These are phyloP conservation scores for Sphenopsis melanotis DNA, from an alignment of 2,797 vertebrate genomes.

Conservation along the genomic window DNA sequence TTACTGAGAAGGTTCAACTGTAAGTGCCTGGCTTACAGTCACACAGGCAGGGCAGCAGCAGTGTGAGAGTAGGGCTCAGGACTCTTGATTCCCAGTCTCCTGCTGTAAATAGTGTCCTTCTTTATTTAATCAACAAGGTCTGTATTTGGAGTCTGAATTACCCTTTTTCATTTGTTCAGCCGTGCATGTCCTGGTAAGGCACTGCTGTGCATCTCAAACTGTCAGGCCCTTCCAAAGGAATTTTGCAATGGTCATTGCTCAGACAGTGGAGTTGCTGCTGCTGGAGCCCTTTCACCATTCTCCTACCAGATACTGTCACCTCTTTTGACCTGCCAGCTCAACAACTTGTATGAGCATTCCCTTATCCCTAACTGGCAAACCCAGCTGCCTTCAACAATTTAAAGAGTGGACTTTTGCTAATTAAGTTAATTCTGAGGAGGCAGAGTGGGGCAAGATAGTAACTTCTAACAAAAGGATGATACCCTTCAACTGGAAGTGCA, in stretches of 20 bases:
- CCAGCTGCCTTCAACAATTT: not conserved
- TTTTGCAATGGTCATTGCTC: not conserved
- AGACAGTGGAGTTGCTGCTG: not conserved
- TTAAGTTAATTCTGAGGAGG: not conserved
- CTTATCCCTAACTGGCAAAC: not conserved
- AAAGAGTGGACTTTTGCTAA: not conserved
- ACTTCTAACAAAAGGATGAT: not conserved
- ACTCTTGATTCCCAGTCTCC: not conserved
- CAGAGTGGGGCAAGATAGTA: not conserved
- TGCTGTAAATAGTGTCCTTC: not conserved
- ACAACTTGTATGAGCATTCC: not conserved
- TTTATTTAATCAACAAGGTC: conserved; percentile 8
- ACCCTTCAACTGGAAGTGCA: not conserved
- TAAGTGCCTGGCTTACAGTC: not conserved
- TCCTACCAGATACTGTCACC: not conserved
- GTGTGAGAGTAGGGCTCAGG: not conserved
- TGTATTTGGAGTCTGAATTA: conserved; percentile 11
- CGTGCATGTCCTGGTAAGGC: not conserved
- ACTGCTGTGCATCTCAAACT: not conserved
- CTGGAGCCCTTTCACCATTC: not conserved
- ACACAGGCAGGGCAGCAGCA: not conserved
- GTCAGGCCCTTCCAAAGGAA: not conserved
- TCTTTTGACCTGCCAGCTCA: not conserved
- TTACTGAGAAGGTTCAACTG: not conserved
- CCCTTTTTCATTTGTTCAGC: not conserved